Evolutionary conservation across 2,888 invertebrate genomes (phyloP), one percentile per base, ranked within the genome.

Genomic region (Colostygia pectinataria): DNA sequence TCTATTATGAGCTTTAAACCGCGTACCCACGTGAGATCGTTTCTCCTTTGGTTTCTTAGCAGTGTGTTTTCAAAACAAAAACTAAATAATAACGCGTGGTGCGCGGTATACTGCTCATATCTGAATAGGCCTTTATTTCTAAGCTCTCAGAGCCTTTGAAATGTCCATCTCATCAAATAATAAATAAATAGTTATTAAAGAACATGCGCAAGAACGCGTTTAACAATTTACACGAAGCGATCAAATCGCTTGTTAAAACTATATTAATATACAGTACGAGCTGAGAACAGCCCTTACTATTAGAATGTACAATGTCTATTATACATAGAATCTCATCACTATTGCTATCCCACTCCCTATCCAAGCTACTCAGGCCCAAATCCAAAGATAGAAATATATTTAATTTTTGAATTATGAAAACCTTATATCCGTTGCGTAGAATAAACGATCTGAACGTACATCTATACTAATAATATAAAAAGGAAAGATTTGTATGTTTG

Each of bases 181-280:
- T 57, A 75, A 77, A 81, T 79, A 82, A 75, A 76, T 71, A 77
- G 63, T 71, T 67, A 65, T 62, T 59, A 63, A 62, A 25, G 25
- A 27, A 66, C 66, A 77, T 75, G 74, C 81, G 68, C 76, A 68
- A 59, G 39, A 59, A 66, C 68, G 73, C 67, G 61, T 59, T 55
- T 54, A 51, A n/a, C n/a, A 57, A 60, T 60, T 65, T 53, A 61
- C 57, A 51, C 56, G 47, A 63, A 68, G 74, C 74, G 75, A 74
- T 74, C 57, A 72, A 42, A 87, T 85, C 73, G 83, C 83, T 61
- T 56, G 69, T 68, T 75, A 73, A 55, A 44, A 55, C 78, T 84
- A 84, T 87, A 88, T 87, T 67, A 18, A 3, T 18, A 4, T 87
- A 88, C 86, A 87, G 14, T 6, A 74, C 77, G 83, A 83, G 78